Base-by-base conservation (phyloP, 2,888 invertebrate genomes). In the Cantharis rufa region DNA sequence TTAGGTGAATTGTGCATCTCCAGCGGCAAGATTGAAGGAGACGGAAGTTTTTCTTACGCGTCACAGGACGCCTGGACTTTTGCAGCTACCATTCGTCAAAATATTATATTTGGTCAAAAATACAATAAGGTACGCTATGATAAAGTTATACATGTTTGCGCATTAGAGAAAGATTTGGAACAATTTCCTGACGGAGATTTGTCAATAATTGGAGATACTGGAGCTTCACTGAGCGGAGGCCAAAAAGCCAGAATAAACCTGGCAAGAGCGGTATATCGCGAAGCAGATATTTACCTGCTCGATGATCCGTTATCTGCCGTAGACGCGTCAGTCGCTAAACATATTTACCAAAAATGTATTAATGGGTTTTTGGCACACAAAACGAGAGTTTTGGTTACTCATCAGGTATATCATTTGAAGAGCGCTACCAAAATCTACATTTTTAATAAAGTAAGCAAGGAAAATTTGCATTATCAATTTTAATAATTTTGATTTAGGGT, bases 271-370 rank as follows among this genome's bases (percentile, higher is more conserved):
- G 90, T 95, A 21, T 92, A 92, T 84, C 87, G 91, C 78, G 89
- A 94, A 85, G 92, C 94, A 0, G 95, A 95, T 85, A 92, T 96
- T 78, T 96, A 95, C 85, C 88, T 96, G 7, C 86, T 96, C 78
- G 96, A 96, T 83, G 96, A 96, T 87, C 96, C 96, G 0, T 88
- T 96, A 61, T 94, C 95, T n/a, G 96, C 96, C 1, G 96, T 96
- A 2, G 96, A 96, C 85, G 91, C 94, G 0, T 93, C 93, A 80
- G 96, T 96, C 0, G 94, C 94, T 0, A 91, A 93, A 74, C 93
- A 94, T 84, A 88, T 96, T 66, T 96, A 94, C 85, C 93, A 95
- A 74, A 91, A 94, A 84, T 96, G 95, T 84, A 93, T 96, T 79
- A 91, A 90, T 80, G 91, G 91, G 0, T 92, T 91, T 82, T 88